A percentile compares a stretch with the other conserved stretches of the same genome.
phyloP scores from a whole-genome alignment of 2,113 vertebrate genomes.

The Bos javanicus region DNA sequence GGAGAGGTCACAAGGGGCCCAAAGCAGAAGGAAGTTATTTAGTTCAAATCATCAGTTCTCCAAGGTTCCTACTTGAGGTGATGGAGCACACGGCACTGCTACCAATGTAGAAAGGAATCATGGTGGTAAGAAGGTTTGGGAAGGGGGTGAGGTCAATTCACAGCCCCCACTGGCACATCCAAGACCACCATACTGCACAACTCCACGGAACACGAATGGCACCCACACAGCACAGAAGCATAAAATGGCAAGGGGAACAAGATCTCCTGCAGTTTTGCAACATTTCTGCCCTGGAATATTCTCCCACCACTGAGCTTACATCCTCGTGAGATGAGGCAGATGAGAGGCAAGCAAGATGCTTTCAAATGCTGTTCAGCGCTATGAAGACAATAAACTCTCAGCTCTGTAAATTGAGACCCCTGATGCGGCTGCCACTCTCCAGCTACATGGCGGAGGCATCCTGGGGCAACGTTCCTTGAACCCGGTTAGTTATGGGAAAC shows the following conservation, averaged over 20 bases:
- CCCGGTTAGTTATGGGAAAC: neutral
- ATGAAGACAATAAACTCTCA: neutral
- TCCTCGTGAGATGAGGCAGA: neutral
- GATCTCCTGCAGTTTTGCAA: rapidly evolving
- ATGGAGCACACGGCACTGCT: rapidly evolving
- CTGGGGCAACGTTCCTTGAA: neutral
- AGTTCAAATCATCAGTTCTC: neutral
- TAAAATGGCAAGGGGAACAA: neutral
- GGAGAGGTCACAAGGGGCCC: neutral
- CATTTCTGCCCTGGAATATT: neutral
- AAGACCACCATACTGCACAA: neutral
- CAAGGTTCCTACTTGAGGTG: neutral
- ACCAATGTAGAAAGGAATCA: neutral
- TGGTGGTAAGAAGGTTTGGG: neutral
- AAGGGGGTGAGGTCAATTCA: too few species aligned
- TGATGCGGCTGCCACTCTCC: neutral
- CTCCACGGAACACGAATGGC: neutral
- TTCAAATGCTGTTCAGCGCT: neutral
- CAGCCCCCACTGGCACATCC: neutral
- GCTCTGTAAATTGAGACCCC: neutral
- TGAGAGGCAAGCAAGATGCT: neutral
- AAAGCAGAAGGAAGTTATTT: neutral
- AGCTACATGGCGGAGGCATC: neutral
- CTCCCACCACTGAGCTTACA: neutral
- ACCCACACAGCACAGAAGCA: neutral